Base-by-base conservation (phyloP, 1,140 invertebrate species). In the Drosophila saltans region DNA sequence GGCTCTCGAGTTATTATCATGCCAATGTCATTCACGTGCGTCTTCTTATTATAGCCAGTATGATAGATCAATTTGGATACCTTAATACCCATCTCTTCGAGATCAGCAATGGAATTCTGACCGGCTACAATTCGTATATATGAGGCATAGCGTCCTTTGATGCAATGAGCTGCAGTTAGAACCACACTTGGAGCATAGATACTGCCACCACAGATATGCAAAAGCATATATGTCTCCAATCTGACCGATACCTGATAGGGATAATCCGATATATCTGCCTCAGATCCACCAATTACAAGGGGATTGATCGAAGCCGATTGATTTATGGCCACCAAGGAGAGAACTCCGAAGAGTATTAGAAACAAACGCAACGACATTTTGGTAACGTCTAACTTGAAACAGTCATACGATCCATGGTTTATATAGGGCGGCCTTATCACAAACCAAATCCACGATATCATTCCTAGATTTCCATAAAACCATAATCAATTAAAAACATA, bases 101-200 rank as follows among this genome's bases (percentile, higher is more conserved):
- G 69, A 72, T 88, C 84, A 1, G 85, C 80, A 24, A 88, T 88
- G 0, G 84, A 89, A 57, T 88, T 79, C 56, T 80, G 60, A 4
- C 92, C 92, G 6, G 81, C 81, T 4, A 79, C 78, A 40, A 81
- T 75, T 1, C 74, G 66, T 11, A 84, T 81, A 11, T 81, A 82
- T 1, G 89, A 89, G 11, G 89, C 89, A 30, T 65, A 91, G 8
- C 89, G 75, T 63, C 90, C 89, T 28, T 91, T 91, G 43, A 91
- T 76, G 60, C 94, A 95, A 71, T 95, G 94, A 0, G 94, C 94
- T 1, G 94, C 94, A 0, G 94, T 95, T 1, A 95, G 30, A 9
- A 95, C 92, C 9, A 94, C 93, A 2, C 88, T 82, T 1, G 93
- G 92, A 1, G 93, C 93, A 52, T 94, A 93, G n/a, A 95, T 85